Base-by-base conservation (phyloP, 2,113 vertebrate species). In the Urocitellus parryii region DNA sequence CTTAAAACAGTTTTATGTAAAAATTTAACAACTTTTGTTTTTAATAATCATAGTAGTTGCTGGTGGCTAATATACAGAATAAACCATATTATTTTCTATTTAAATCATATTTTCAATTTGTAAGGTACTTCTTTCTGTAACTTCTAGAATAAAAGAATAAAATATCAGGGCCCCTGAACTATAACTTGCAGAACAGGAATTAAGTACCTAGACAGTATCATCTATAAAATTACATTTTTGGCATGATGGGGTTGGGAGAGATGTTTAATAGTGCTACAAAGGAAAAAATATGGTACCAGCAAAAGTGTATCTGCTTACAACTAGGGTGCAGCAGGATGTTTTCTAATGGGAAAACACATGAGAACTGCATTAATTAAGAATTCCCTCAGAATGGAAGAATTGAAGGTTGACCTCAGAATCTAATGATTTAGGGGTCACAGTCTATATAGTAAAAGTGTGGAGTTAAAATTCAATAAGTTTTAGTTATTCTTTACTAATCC, bases 21-120 rank as follows among this genome's bases (percentile, higher is more conserved):
- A 96, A 85, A 39, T 90, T 92, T 76, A 79, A 82, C 68, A 78
- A 78, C 8, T 24, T 76, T 90, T 90, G 32, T 91, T 89, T 90
- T 93, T 73, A 91, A 77, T 93, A 91, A 88, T 65, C 20, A 42
- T 67, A 29, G 37, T 85, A 10, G 6, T 63, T 93, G 78, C 1
- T 87, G 14, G 24, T 84, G n/a, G 51, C 20, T 95, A 93, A 93
- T 81, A 61, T 67, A 8, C 20, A 85, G 42, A 90, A 45, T 68
- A 94, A 88, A 81, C 34, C 73, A 80, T 85, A 82, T 17, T 90
- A 65, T 51, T 17, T 65, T 87, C 53, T 67, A 89, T 61, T n/a
- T 79, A n/a, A 39, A 48, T 76, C 8, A 16, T 27, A 95, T 84
- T 84, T 95, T 63, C 24, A 72, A 81, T 92, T 88, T 80, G 88